Base-by-base conservation (phyloP, 2,888 invertebrate species). In the Allolobophora icterica region DNA sequence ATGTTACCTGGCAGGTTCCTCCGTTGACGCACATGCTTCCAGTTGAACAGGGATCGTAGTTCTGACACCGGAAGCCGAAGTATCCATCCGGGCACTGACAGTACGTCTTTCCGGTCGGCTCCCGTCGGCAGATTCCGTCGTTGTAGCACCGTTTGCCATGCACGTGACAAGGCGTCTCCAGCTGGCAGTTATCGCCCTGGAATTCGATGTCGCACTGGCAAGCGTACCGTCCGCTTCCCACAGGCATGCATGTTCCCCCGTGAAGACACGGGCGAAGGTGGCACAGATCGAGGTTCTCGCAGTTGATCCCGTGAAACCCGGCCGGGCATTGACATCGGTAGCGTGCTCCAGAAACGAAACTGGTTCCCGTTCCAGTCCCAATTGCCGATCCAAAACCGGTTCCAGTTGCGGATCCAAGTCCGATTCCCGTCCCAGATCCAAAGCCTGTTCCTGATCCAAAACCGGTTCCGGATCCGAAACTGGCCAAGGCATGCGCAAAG, bases 1-100 rank as follows among this genome's bases (percentile, higher is more conserved):
- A n/a, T n/a, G n/a, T n/a, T n/a, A 92, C 92, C 91, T 40, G 35
- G 52, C 93, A 93, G 35, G 24, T 58, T 21, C 92, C 93, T 30
- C 90, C 90, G 89, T 92, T 91, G 33, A 89, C 89, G 89, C 92
- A 92, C 4, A 89, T 91, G 30, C 91, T 91, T 35, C 35, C 35
- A 11, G 90, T 87, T n/a, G 89, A 89, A 89, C 92, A 92, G 17
- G 92, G 92, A 40, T 93, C 91, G 90, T 90, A 92, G n/a, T 89
- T 30, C 58, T 93, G 90, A 84, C 93, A 93, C 15, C 91, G 91
- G 89, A 45, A 42, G 17, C 93, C 93, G 5, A 90, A 89, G 91
- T 92, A 92, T 19, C 92, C 92, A 40, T 91, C 90, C 17, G 91
- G 34, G 90, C 92, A 92, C 35, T 91, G 84, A 87, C 92, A 92